Base-by-base conservation (phyloP, 2,113 vertebrate species). In the Carollia perspicillata region DNA sequence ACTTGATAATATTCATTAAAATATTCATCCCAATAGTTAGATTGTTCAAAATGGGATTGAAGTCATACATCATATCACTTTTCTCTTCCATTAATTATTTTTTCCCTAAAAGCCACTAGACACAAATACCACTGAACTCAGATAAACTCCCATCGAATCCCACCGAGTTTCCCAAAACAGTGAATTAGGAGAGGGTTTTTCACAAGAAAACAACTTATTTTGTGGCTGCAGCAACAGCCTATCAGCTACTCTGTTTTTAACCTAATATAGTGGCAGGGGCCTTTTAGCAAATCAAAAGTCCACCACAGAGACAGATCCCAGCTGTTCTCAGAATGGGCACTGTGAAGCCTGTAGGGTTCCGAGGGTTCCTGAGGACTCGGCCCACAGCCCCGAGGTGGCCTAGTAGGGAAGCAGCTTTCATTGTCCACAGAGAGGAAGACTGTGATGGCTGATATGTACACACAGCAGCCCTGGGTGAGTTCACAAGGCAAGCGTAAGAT, bases 241-340 rank as follows among this genome's bases (percentile, higher is more conserved):
- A 69, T 60, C 58, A 28, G 55, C 49, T 80, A 58, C 51, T 95
- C 44, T 40, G 65, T 80, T 79, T 97, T 81, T 85, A 51, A 92
- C 87, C 92, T 95, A 51, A 74, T 22, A 89, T 1, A 8, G 51
- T 84, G 81, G 40, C 20, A 51, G 68, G 78, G 66, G 65, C 86
- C 92, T 89, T 96, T 77, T 51, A 85, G 55, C 85, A 96, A 96
- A 98, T 66, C 84, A 55, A 92, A 84, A 65, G 10, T 90, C 65
- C 81, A 95, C 69, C 16, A 30, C 58, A 63, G 35, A 87, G 84
- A 49, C 68, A 75, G 81, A 79, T 26, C 20, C 12, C 44, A 33
- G 87, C 37, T 84, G 55, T 47, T n/a, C 84, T 78, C 84, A 89
- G 83, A 65, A 68, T 44, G 66, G 81, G 81, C 47, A 79, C 58